Evolutionary conservation across 1,140 invertebrate genomes (phyloP), one percentile per base, ranked within the genome.

Genomic region (Mamestra configurata): DNA sequence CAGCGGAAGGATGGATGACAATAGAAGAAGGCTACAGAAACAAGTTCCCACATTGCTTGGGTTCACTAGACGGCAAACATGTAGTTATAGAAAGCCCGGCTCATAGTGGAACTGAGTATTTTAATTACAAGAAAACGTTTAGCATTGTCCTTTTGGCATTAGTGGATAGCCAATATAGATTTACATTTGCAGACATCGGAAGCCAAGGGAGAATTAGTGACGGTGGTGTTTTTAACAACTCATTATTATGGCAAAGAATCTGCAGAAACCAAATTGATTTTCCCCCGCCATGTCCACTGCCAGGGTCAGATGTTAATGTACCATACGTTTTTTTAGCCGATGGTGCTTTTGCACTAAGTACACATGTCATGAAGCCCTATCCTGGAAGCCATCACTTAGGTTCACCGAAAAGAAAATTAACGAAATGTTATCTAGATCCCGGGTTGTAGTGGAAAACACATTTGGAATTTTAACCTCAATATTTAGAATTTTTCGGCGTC

Each of bases 101-200:
- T 27, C 81, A 90, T 37, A 89, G 87, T 80, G 95, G 96, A 70
- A 83, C 86, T 6, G 82, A 89, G 11, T 96, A 89, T 91, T 95
- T 87, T 59, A 96, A 96, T 84, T 96, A 96, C 79, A 96, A 96
- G 77, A 82, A 87, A 22, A 92, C 82, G 61, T 95, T 94, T 86
- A 95, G 93, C 68, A 92, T 96, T 66, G 95, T 96, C 37, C 83
- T 96, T 18, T 80, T 96, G 76, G 95, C 92, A 6, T 55, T 95
- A 75, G 91, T 92, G n/a, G 95, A 96, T 88, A 91, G 89, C n/a
- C 4, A 51, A 4, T 51, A 51, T 18, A 51, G 18, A 51, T 51
- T 96, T 87, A 84, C 90, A 53, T 91, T 90, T 70, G 87, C 92
- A 22, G 89, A 96, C 81, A 82, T 95, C 22, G 95, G 95, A 46